A percentile compares a stretch with the other conserved stretches of the same genome.
These are phyloP conservation scores for Gryllus longicercus DNA, from an alignment of 2,888 invertebrate genomes.

Conservation along the genomic window DNA sequence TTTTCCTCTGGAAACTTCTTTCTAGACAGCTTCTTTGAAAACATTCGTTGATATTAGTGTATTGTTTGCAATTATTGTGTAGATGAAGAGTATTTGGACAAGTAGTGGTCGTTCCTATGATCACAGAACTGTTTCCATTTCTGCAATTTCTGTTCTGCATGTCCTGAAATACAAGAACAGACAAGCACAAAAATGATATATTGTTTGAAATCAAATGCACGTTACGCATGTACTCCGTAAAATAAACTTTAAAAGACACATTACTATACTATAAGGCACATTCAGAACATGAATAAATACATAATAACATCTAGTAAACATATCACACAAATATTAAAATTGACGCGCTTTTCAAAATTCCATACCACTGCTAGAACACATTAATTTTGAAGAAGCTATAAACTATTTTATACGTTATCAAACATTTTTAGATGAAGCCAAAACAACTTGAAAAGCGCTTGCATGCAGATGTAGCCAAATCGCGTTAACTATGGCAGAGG, in stretches of 20 bases:
- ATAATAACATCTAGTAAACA: constrained; percentile 12
- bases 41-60: constrained; percentile 21
- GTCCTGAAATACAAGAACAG: constrained; percentile 44
- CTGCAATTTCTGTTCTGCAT: constrained; percentile 73
- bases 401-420: too few relatives aligned
- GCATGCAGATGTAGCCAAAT: neutral
- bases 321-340: neutral
- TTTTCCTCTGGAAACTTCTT: neutral
- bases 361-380: too few relatives aligned
- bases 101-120: constrained; percentile 42
- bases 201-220: too few relatives aligned
- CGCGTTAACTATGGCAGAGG: neutral
- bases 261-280: neutral
- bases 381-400: too few relatives aligned
- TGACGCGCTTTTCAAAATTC: too few relatives aligned
- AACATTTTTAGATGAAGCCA: too few relatives aligned
- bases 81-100: neutral
- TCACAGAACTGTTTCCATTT: constrained; percentile 93
- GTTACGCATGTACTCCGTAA: too few relatives aligned
- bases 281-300: neutral
- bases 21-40: constrained; percentile 7
- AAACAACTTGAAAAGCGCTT: neutral
- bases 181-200: too few relatives aligned
- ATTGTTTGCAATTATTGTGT: neutral
- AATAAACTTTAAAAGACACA: neutral